These are phyloP conservation scores for Chionoecetes opilio DNA, from an alignment of 1,140 invertebrate genomes.

Conservation along the genomic window DNA sequence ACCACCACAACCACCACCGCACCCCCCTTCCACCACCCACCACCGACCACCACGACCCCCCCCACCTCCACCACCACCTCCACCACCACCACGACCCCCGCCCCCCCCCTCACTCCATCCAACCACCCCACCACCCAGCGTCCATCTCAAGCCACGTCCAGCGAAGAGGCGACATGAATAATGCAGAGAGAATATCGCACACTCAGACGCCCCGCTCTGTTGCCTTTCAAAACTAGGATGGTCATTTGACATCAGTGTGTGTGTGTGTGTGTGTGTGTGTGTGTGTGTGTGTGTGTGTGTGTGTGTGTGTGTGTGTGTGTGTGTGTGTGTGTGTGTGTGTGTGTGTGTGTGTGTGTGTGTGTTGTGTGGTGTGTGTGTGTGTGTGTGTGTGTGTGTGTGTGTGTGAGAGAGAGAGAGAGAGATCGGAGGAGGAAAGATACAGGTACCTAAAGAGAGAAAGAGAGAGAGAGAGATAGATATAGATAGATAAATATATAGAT, in stretches of 20 bases:
- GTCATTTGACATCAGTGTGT: constrained; percentile 44
- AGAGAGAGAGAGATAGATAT: neutral
- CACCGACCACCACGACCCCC: too few relatives aligned
- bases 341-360: too few relatives aligned
- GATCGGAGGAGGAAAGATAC: too few relatives aligned
- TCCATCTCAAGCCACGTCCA: neutral
- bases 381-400: too few relatives aligned
- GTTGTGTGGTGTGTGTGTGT: too few relatives aligned
- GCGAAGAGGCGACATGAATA: neutral
- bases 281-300: neutral
- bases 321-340: too few relatives aligned
- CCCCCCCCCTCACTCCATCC: neutral
- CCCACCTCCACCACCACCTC: neutral
- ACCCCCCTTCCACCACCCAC: too few relatives aligned
- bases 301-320: neutral
- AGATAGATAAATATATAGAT: constrained; percentile 19
- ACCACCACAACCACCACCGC: neutral
- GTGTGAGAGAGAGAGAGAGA: too few relatives aligned
- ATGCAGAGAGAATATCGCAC: neutral
- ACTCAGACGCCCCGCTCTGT: neutral
- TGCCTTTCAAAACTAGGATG: constrained; percentile 55
- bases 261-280: neutral
- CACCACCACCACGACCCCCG: neutral
- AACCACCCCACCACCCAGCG: too few relatives aligned
- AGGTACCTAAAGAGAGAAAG: neutral